Base-by-base conservation (phyloP, 2,888 invertebrate species). In the Philaethria dido region DNA sequence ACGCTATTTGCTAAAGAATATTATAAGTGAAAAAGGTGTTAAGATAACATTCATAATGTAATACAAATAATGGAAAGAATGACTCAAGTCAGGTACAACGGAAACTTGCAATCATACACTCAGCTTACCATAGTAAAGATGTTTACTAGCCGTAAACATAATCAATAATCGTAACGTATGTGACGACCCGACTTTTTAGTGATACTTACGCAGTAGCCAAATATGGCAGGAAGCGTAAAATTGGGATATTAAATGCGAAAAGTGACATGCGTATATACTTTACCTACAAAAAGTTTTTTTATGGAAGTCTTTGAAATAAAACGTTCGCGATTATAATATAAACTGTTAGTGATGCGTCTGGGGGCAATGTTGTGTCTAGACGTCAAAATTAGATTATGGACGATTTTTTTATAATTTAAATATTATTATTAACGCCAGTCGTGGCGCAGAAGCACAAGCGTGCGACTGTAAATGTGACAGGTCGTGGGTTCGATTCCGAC, bases 91-190 rank as follows among this genome's bases (percentile, higher is more conserved):
- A 29, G 47, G 36, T 63, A 72, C 71, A 85, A 77, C 84, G 87
- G 83, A 84, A 81, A 84, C 85, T 67, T 73, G 69, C 76, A 48
- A 52, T 25, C 66, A 72, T 60, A 71, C 77, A 80, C 78, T 81
- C 81, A 84, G 80, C 79, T 75, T 73, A 76, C 80, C 80, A 82
- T 80, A 85, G 82, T 85, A 84, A 85, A 87, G 80, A 84, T 84
- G 86, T 89, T 89, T 89, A 88, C 84, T 85, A 79, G 80, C 82
- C 82, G 86, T 88, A 89, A 87, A 90, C 85, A 83, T 87, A 87
- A 88, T 89, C 88, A 90, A 89, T 90, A 87, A 87, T 82, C 81
- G 82, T 85, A 85, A 88, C 82, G 86, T 87, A 88, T 82, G 84
- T 77, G 82, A 79, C 81, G 76, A 79, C 75, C 80, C 74, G 75